Base-by-base conservation (phyloP, 2,797 vertebrate genomes). In the Syngnathus acus region DNA sequence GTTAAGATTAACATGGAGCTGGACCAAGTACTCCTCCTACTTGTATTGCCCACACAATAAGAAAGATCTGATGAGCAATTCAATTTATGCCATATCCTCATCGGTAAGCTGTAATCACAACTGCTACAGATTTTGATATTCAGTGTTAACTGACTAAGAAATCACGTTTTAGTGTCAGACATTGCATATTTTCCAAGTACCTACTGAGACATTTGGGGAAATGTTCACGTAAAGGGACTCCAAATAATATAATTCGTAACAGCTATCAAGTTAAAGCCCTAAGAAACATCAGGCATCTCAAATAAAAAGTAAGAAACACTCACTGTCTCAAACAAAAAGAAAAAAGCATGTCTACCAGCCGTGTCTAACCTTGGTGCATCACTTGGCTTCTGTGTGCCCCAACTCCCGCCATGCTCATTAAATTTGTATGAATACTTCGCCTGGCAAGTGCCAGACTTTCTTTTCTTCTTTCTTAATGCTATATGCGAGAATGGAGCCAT, bases 361-460 rank as follows among this genome's bases (percentile, higher is more conserved):
- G 82, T 72, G 77, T 75, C 68, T 76, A 72, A 77, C 79, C 73
- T 65, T 62, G 32, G 68, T 73, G 72, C 78, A 77, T 75, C 72
- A 65, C 64, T 75, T 65, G 72, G 76, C 68, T 47, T 68, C 57
- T 66, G 75, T 79, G 75, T 70, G 81, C 72, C 78, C 72, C 75
- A 81, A 80, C 85, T 85, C 85, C 82, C 78, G 61, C 80, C 88
- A 83, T 82, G 79, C 86, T 90, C 85, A 92, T 91, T 88, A 90
- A 92, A 91, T 83, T 89, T 92, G 86, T 81, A 92, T 91, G 90
- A 90, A 86, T 82, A 81, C 78, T 80, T 71, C 74, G 84, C 75
- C 83, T 83, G 81, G 82, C 83, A 78, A 80, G 71, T 78, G 83
- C 80, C 84, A 77, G 76, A 68, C 77, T 61, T 71, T 78, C 85